Evolutionary conservation across 2,797 vertebrate genomes (phyloP).

Genomic region (Perdix hodgsoniae): DNA sequence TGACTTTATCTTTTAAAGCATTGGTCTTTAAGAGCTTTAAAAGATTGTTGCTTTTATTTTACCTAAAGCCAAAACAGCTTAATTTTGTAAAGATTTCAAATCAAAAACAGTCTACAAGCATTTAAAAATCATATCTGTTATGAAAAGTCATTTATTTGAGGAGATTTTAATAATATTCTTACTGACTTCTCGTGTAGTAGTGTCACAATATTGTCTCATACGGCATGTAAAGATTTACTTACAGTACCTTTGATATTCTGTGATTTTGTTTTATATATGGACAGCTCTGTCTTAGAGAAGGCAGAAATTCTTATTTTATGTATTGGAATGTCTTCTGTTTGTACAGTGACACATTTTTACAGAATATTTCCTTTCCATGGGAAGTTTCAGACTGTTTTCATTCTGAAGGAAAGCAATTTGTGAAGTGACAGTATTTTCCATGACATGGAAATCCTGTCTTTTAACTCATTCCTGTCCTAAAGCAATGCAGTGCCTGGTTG

Average conservation of each 20-base stretch:
- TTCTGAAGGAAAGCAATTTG: conserved; percentile 21
- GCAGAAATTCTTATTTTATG: conserved; percentile 22
- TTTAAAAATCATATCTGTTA: conserved; percentile 13
- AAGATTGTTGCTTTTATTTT: neutral
- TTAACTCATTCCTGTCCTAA: conserved; percentile 41
- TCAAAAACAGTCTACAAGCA: conserved; percentile 1
- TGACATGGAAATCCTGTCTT: conserved; percentile 18
- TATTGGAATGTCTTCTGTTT: conserved; percentile 31
- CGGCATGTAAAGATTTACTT: neutral
- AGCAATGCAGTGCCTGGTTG: neutral
- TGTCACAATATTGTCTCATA: neutral
- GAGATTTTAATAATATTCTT: neutral
- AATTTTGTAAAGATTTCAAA: conserved; percentile 34
- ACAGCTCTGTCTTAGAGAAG: neutral
- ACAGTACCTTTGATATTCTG: neutral
- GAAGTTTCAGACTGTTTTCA: conserved; percentile 43
- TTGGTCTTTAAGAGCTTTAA: conserved; percentile 15
- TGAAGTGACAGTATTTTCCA: conserved; percentile 44
- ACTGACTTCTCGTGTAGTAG: neutral
- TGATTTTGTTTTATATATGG: conserved; percentile 16
- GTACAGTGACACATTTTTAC: conserved; percentile 43
- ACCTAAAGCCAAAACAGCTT: conserved; percentile 40
- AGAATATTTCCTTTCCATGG: conserved; percentile 46
- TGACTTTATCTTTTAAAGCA: conserved; percentile 42
- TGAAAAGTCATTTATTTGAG: neutral